Evolutionary conservation across 1,140 invertebrate species (phyloP), one percentile per base, ranked within the genome.

Genomic region (Limonius californicus): DNA sequence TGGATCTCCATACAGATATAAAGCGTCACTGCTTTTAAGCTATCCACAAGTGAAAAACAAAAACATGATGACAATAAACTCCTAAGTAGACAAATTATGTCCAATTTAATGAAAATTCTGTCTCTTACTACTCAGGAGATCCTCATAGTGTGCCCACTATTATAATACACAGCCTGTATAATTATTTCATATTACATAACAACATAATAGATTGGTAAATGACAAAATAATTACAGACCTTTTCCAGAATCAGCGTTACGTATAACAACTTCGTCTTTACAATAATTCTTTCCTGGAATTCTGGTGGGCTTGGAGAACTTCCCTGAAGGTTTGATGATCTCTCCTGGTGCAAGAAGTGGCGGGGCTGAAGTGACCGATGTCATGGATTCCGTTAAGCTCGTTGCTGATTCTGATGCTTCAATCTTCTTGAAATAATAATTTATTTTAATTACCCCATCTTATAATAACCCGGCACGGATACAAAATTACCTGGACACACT

Each of bases 221-320:
- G n/a, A n/a, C n/a, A n/a, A n/a, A n/a, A n/a, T n/a, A n/a, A n/a
- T n/a, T n/a, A 18, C 45, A 21, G 81, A 95, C 93, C 92, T 91
- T 96, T 95, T 70, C 93, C 93, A 61, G 92, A 95, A 79, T 96
- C 93, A 67, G 91, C 89, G 78, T 96, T 96, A 66, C 92, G 83
- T 72, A 96, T 96, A 42, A 95, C 89, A 59, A 96, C 89, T 83
- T 96, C 93, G 77, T 95, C 92, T 78, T 94, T 94, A 72, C 90
- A 92, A 76, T 92, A 93, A 74, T 92, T 94, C 79, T 94, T 94
- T 58, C 91, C 91, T 54, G 90, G 89, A 60, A 94, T 91, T 75
- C 91, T 89, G 1, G 91, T 91, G n/a, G 91, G 91, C 75, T 91
- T 92, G 9, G 83, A 78, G 76, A 91, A 94, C 76, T 93, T 94